Base-by-base conservation (phyloP, 2,888 invertebrate species). In the Hirudinaria manillensis region DNA sequence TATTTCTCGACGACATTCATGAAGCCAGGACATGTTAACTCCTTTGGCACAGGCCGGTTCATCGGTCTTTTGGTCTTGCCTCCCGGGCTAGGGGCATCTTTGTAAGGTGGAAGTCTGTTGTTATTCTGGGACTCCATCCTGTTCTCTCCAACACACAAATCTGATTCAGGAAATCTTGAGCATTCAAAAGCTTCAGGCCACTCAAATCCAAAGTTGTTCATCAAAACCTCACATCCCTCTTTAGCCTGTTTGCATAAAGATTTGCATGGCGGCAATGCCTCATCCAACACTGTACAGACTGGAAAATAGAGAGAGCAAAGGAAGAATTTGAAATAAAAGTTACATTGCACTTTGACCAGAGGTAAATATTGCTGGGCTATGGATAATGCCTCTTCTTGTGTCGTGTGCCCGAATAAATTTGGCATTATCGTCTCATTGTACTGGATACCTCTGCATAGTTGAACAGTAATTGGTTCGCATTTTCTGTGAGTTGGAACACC, bases 141-240 rank as follows among this genome's bases (percentile, higher is more conserved):
- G 61, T 78, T 78, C 70, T 76, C 76, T 65, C 78, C 77, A 3
- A 78, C 78, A 61, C 78, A 78, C 36, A 77, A 70, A 0, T 84
- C 84, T 75, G 82, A 83, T 29, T 80, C 83, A 0, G 97, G 98
- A 79, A 98, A 88, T 45, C 91, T 89, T 83, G 95, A 94, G 86
- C 99, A 99, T 74, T 93, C 92, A 93, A 99, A 94, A 67, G 94
- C 87, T 84, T 96, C 95, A 0, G 99, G 99, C 99, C 99, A 99
- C 79, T 91, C 90, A 87, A 97, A 97, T 67, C 88, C 88, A 80
- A 87, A 88, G 84, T 93, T 92, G 83, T 91, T 91, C 97, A 99
- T 98, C 79, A 99, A 90, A 1, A 97, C 96, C 72, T 94, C 94
- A 87, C 99, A 99, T 16, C 96, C 96, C 2, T 84, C 81, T 53